These are phyloP conservation scores for Lasioglossum vierecki DNA, from an alignment of 2,888 invertebrate species.

Conservation along the genomic window DNA sequence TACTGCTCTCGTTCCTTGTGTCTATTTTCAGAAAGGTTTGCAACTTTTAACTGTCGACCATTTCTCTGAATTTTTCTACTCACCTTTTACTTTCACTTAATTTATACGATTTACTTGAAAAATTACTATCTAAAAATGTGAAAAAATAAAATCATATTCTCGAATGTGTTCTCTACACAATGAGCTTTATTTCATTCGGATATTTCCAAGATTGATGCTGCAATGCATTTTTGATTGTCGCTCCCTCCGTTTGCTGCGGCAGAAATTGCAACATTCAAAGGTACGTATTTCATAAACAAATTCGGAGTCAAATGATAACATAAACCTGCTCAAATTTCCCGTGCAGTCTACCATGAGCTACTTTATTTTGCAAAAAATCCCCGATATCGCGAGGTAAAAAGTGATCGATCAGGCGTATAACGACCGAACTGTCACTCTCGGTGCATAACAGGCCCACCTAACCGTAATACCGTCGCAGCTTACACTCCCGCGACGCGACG, in stretches of 20 bases:
- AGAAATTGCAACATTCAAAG: neutral
- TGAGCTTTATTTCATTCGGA: neutral
- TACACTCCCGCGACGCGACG: conserved; percentile 1
- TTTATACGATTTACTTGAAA: neutral
- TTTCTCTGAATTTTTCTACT: too few species aligned
- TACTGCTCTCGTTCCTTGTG: neutral
- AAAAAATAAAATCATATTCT: neutral
- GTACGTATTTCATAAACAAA: neutral
- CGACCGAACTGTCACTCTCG: conserved; percentile 48
- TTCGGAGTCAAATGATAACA: neutral
- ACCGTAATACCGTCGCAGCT: conserved; percentile 42
- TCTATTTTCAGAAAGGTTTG: neutral
- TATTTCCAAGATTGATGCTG: neutral
- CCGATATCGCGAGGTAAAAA: neutral
- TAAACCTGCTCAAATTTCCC: neutral
- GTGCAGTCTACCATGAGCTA: neutral
- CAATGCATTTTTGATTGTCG: neutral
- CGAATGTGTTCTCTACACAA: neutral
- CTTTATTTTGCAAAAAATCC: neutral
- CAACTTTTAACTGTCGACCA: neutral
- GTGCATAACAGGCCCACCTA: conserved; percentile 30
- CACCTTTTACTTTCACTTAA: too few species aligned
- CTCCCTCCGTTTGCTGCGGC: neutral
- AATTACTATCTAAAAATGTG: neutral
- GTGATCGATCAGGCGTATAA: neutral